These are phyloP conservation scores for Syrmaticus mikado DNA, from an alignment of 2,113 vertebrate genomes.

Conservation along the genomic window DNA sequence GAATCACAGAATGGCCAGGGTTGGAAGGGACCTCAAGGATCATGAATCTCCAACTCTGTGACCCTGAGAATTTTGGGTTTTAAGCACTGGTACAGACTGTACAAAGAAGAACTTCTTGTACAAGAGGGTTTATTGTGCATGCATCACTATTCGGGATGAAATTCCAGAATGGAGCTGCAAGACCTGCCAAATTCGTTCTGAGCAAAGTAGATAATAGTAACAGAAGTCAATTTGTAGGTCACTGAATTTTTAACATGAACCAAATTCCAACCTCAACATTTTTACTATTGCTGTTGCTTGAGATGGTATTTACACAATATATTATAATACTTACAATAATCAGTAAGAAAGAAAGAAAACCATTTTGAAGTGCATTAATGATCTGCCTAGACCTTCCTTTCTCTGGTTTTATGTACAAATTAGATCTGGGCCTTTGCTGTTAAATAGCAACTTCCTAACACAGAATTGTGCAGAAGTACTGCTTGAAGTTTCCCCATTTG, in stretches of 20 bases:
- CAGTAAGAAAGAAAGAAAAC: background rate
- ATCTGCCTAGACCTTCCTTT: background rate
- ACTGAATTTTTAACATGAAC: background rate
- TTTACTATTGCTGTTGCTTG: background rate
- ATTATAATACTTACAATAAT: background rate
- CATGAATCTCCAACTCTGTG: too few species aligned
- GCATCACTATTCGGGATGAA: fast-evolving
- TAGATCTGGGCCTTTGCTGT: background rate
- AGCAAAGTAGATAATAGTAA: background rate
- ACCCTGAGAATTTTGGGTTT: background rate
- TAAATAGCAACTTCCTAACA: background rate
- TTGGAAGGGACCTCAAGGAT: too few species aligned
- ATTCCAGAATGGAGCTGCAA: background rate
- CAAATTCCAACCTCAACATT: background rate
- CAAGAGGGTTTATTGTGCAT: background rate
- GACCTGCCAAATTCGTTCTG: background rate
- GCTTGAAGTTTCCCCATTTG: background rate
- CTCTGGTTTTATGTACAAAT: background rate
- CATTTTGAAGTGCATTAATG: background rate
- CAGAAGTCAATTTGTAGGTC: background rate
- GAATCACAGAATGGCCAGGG: too few species aligned
- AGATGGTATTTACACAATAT: background rate
- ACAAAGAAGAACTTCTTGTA: background rate
- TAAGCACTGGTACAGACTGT: background rate
- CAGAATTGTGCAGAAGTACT: background rate